Evolutionary conservation across 2,113 vertebrate genomes (phyloP), one percentile per base, ranked within the genome.

Genomic region (Scartelaos histophorus): DNA sequence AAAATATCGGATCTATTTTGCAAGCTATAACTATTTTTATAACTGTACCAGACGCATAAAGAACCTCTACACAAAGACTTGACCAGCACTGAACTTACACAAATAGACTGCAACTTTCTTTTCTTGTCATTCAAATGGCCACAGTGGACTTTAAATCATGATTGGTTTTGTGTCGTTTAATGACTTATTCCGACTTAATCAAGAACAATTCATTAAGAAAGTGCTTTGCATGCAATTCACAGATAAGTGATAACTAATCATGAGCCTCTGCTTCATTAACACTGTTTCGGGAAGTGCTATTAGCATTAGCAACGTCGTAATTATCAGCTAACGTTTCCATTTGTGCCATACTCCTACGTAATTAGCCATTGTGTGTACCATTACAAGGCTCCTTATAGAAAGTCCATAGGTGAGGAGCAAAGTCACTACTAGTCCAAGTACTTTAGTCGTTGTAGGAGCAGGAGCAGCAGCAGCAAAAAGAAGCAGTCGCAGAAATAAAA

Each of bases 291-390:
- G 53, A 79, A 76, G 47, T 49, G 49, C 10, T 60, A 66, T 79
- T 76, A 75, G 49, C 70, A 85, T 86, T 82, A 76, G 60, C 70
- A 6, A 62, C 57, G 70, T 54, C 71, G 57, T 74, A 77, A 81
- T 85, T 79, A 81, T 57, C 47, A 78, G 25, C 81, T 81, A 66
- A 22, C 34, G 29, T 76, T 67, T 71, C 73, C 66, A 87, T 80
- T 68, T 73, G 25, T 81, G 77, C 72, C 61, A 83, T 53, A 77
- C 62, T 51, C 43, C 25, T 75, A 45, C 16, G 25, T 67, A 76
- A 79, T 79, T 67, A 71, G 47, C 77, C 13, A 70, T 74, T 70
- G 58, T 58, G 19, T 75, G 21, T 35, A 61, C 17, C 12, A 19
- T 60, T 57, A 46, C 64, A 21, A 67, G 49, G 56, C 66, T 61